Evolutionary conservation across 2,888 invertebrate species (phyloP).

Genomic region (Agrilus biguttatus): DNA sequence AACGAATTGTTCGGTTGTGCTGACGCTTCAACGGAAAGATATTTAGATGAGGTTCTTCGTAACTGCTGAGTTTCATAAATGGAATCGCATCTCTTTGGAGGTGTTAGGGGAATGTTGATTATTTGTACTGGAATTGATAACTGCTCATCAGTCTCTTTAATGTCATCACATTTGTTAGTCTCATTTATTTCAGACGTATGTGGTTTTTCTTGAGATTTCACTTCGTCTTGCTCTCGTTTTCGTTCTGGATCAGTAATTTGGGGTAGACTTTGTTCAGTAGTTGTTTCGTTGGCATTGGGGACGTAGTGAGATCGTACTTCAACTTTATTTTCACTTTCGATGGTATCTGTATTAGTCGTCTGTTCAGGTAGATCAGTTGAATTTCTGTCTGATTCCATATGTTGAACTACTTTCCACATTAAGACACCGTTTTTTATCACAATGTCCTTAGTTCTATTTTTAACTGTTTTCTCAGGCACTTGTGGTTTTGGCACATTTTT

Average conservation of each 20-base stretch:
- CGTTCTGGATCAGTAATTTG: neutral
- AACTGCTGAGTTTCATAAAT: conserved; percentile 19
- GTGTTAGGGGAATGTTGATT: conserved; percentile 20
- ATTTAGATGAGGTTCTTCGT: conserved; percentile 11
- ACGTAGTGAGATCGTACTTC: too few species aligned
- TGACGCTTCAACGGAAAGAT: neutral
- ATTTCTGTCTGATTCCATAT: conserved; percentile 12
- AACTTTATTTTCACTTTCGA: neutral
- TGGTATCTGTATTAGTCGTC: neutral
- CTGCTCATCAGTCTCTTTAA: neutral
- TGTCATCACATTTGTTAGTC: neutral
- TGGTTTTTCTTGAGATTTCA: neutral
- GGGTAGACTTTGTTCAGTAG: neutral
- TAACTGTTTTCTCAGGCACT: conserved; percentile 45
- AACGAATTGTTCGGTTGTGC: conserved; percentile 52
- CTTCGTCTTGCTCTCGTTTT: neutral
- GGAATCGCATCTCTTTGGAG: conserved; percentile 23
- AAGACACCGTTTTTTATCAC: conserved; percentile 38
- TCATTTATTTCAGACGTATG: neutral
- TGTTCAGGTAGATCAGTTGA: neutral
- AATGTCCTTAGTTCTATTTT: conserved; percentile 37
- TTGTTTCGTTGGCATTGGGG: neutral
- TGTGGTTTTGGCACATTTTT: conserved; percentile 38
- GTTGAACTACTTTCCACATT: conserved; percentile 36
- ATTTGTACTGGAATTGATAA: conserved; percentile 16